Conservation (phyloP, 37 sponge, comb jelly and placozoan species). For the Bolinopsis microptera region DNA sequence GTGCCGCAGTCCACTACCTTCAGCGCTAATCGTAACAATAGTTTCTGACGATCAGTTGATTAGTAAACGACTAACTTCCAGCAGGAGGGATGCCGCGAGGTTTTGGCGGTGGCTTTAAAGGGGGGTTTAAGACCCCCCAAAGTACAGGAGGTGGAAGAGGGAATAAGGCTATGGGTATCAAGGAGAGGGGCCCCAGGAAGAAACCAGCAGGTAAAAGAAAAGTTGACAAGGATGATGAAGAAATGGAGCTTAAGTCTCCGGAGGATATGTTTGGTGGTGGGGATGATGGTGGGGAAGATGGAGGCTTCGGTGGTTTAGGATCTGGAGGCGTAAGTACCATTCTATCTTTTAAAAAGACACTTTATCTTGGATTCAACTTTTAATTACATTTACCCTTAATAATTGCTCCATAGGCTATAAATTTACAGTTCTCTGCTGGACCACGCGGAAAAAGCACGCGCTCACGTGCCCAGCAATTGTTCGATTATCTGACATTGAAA, state of each 20-base stretch:
- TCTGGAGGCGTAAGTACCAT: constrained; percentile 6
- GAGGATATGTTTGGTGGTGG: background rate
- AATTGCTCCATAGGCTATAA: no score
- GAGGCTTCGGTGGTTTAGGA: background rate
- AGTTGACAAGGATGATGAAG: background rate
- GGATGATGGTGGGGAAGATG: background rate
- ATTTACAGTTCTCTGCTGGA: no score
- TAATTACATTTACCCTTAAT: no score
- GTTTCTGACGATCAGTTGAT: background rate
- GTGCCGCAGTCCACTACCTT: background rate
- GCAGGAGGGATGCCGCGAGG: background rate
- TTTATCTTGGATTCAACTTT: no score
- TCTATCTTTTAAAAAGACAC: no score
- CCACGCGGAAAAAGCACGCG: no score
- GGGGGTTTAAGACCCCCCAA: background rate
- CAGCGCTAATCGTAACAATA: background rate
- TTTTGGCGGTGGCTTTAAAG: background rate
- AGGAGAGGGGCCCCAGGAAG: background rate
- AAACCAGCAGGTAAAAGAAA: background rate
- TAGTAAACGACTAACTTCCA: background rate
- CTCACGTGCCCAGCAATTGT: background rate
- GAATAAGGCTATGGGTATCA: background rate
- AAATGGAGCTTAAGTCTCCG: constrained; percentile 30
- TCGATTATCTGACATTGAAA: background rate
- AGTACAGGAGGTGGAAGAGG: background rate